These are phyloP conservation scores for Danaus plexippus DNA, from an alignment of 1,140 invertebrate species.

Conservation along the genomic window DNA sequence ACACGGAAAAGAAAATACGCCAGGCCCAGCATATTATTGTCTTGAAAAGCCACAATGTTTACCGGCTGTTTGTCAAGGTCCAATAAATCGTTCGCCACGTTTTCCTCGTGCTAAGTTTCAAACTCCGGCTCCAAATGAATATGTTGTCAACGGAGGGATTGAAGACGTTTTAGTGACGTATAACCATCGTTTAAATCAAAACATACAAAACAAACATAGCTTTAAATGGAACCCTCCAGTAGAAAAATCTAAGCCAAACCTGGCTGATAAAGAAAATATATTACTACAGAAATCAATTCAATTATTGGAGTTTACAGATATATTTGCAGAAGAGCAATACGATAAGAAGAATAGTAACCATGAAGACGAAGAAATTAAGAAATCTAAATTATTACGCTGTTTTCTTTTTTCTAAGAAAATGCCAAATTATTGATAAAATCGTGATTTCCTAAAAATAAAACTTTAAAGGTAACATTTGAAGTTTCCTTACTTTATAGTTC, in stretches of 20 bases:
- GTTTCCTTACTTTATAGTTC: too few species aligned
- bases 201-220: constrained; percentile 42
- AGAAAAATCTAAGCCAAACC: constrained; percentile 23
- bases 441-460: too few species aligned
- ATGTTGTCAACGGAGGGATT: constrained; percentile 36
- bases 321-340: constrained; percentile 11
- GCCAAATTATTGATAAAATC: constrained; percentile 16
- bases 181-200: constrained; percentile 43
- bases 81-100: constrained; percentile 31
- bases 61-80: constrained; percentile 38
- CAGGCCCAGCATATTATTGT: constrained; percentile 42
- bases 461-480: too few species aligned
- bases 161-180: constrained; percentile 45
- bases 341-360: constrained; percentile 8
- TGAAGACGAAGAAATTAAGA: background rate
- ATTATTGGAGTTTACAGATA: constrained; percentile 27
- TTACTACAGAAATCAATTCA: constrained; percentile 38
- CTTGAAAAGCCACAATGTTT: constrained; percentile 32
- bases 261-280: constrained; percentile 31
- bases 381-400: constrained; percentile 29
- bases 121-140: constrained; percentile 45
- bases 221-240: constrained; percentile 32
- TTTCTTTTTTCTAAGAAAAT: constrained; percentile 22
- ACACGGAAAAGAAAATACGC: constrained; percentile 30
- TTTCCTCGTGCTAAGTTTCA: constrained; percentile 24